Percentiles rank a stretch among this genome's conserved stretches.
phyloP scores from a whole-genome alignment of 1,140 invertebrate species.

The Sarcophaga peregrina region DNA sequence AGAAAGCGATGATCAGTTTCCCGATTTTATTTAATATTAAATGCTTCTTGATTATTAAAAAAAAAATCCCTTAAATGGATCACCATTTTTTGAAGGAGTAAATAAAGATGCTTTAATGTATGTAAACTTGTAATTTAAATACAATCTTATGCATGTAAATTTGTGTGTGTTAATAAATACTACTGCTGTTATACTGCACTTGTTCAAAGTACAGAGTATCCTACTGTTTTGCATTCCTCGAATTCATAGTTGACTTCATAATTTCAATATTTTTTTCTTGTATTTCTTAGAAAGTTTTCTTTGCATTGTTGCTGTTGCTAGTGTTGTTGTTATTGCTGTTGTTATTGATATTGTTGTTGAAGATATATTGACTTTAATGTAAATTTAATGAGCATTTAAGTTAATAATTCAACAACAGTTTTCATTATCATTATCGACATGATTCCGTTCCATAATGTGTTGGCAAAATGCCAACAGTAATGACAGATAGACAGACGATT shows the following conservation, averaged over 20 bases:
- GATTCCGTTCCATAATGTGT: not conserved
- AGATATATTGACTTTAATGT: conserved; percentile 11
- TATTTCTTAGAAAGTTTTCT: not conserved
- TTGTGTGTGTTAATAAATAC: not conserved
- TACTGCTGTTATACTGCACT: not conserved
- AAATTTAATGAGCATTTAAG: conserved; percentile 24
- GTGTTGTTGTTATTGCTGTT: not conserved
- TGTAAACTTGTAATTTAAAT: not conserved
- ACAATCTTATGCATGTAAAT: not conserved
- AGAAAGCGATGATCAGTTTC: too few species aligned
- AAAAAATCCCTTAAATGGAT: too few species aligned
- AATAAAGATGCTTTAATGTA: too few species aligned
- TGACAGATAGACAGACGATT: too few species aligned
- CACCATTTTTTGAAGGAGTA: too few species aligned
- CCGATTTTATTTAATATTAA: too few species aligned
- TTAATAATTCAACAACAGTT: conserved; percentile 15
- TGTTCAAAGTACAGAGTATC: not conserved
- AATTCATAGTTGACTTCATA: too few species aligned
- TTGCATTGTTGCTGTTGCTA: not conserved
- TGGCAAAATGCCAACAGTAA: too few species aligned
- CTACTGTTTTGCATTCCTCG: not conserved
- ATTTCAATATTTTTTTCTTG: not conserved
- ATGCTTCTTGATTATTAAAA: too few species aligned
- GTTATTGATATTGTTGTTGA: not conserved
- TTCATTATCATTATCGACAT: conserved; percentile 11